phyloP scores from a whole-genome alignment of 1,140 invertebrate species.

The Drosophila kepulauana region DNA sequence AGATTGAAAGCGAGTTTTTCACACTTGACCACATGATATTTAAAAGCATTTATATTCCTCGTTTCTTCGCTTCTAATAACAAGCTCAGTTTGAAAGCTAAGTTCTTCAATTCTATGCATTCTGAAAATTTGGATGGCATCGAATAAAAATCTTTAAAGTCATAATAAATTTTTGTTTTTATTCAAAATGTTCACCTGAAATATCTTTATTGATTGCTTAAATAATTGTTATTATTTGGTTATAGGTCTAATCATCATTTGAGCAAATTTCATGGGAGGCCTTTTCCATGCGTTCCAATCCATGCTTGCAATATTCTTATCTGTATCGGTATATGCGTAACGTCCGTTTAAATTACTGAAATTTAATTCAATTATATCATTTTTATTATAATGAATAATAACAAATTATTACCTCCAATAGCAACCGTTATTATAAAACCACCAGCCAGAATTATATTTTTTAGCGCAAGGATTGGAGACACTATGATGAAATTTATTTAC shows the following conservation, averaged over 20 bases:
- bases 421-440: constrained; percentile 86
- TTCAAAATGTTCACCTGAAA: too few species aligned
- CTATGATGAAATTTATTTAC: constrained; percentile 89
- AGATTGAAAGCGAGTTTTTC: too few species aligned
- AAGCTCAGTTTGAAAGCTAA: too few species aligned
- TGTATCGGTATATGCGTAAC: not conserved
- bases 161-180: too few species aligned
- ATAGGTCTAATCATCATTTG: constrained; percentile 9
- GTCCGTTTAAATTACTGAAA: constrained; percentile 32
- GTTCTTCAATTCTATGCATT: too few species aligned
- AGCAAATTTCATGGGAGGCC: not conserved
- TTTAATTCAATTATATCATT: not conserved
- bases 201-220: too few species aligned
- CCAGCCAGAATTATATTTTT: constrained; percentile 87
- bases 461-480: constrained; percentile 86
- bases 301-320: not conserved
- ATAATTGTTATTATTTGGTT: too few species aligned
- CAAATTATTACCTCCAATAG: constrained; percentile 27
- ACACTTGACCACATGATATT: too few species aligned
- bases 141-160: too few species aligned
- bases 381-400: not conserved
- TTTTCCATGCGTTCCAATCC: not conserved
- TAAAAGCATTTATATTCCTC: too few species aligned
- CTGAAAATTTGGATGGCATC: too few species aligned
- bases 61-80: too few species aligned